These are phyloP conservation scores for Mantis religiosa DNA, from an alignment of 2,888 invertebrate species.

Conservation along the genomic window DNA sequence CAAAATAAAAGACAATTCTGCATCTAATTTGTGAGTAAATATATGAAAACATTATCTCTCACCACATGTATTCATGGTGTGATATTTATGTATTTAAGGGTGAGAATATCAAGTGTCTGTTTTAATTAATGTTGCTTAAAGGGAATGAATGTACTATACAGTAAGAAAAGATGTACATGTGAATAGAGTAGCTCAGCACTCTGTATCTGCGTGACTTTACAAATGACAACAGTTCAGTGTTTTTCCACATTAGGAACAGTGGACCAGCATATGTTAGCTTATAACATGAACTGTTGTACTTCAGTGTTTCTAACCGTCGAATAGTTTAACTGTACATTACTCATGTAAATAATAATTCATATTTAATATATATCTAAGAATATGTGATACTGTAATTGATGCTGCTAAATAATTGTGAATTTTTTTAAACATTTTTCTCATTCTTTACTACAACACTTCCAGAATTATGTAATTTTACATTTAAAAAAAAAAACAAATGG, in stretches of 20 bases:
- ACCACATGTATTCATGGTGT: not conserved
- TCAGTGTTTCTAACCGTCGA: constrained; percentile 19
- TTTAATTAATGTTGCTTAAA: not conserved
- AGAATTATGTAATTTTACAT: not conserved
- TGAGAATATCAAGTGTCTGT: not conserved
- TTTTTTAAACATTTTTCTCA: constrained; percentile 3
- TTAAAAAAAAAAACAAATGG: not conserved
- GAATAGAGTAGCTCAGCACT: not conserved
- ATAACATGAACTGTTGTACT: constrained; percentile 5
- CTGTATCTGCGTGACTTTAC: not conserved
- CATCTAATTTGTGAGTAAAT: not conserved
- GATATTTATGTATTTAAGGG: not conserved
- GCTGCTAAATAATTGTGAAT: constrained; percentile 6
- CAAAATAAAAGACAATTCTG: not conserved
- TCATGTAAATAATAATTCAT: constrained; percentile 21
- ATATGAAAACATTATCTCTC: not conserved
- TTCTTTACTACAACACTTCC: not conserved
- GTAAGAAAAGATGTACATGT: not conserved
- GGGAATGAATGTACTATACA: not conserved
- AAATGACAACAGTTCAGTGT: not conserved
- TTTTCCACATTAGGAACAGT: not conserved
- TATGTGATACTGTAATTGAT: constrained; percentile 6
- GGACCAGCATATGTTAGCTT: not conserved
- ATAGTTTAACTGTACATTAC: constrained; percentile 20
- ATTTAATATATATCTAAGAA: constrained; percentile 22